phyloP scores from a whole-genome alignment of 2,113 vertebrate genomes.

The Istiophorus platypterus region DNA sequence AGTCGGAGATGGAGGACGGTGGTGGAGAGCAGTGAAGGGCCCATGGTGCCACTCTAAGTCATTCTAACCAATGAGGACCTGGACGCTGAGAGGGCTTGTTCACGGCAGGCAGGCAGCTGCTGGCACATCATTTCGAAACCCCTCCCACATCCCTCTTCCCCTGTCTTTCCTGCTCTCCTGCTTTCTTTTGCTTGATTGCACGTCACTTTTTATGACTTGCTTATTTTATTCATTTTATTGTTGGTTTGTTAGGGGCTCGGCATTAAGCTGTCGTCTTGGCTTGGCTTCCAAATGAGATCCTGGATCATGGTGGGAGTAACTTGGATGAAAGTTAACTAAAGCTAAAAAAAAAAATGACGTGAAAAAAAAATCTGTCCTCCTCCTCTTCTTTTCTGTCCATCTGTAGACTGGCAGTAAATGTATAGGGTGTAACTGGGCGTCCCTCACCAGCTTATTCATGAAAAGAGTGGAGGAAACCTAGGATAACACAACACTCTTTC shows the following conservation, averaged over 20 bases:
- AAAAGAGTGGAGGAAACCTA: conserved; percentile 44
- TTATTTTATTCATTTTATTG: conserved; percentile 41
- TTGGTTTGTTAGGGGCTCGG: conserved; percentile 33
- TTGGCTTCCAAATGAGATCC: conserved; percentile 39
- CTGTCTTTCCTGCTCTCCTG: conserved; percentile 45
- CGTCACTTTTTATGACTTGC: conserved; percentile 57
- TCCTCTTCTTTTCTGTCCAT: conserved; percentile 23
- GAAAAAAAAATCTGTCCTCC: conserved; percentile 24
- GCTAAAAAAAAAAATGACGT: conserved; percentile 16
- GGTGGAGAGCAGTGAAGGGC: conserved; percentile 64
- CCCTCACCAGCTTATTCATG: conserved; percentile 44
- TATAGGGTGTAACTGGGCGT: conserved; percentile 27
- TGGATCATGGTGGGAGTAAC: conserved; percentile 44
- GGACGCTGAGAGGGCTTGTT: conserved; percentile 73
- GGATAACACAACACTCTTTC: conserved; percentile 26
- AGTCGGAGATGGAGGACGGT: conserved; percentile 62
- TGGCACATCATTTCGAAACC: conserved; percentile 66
- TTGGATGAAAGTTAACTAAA: conserved; percentile 53
- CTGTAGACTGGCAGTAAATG: conserved; percentile 38
- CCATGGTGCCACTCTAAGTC: conserved; percentile 68
- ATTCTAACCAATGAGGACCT: conserved; percentile 70
- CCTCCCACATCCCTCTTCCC: conserved; percentile 31
- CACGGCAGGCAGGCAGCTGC: conserved; percentile 79
- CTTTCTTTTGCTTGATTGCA: conserved; percentile 58
- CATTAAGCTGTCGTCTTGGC: conserved; percentile 41